Evolutionary conservation across 2,113 vertebrate species (phyloP), one percentile per base, ranked within the genome.

Genomic region (Haemorhous mexicanus): DNA sequence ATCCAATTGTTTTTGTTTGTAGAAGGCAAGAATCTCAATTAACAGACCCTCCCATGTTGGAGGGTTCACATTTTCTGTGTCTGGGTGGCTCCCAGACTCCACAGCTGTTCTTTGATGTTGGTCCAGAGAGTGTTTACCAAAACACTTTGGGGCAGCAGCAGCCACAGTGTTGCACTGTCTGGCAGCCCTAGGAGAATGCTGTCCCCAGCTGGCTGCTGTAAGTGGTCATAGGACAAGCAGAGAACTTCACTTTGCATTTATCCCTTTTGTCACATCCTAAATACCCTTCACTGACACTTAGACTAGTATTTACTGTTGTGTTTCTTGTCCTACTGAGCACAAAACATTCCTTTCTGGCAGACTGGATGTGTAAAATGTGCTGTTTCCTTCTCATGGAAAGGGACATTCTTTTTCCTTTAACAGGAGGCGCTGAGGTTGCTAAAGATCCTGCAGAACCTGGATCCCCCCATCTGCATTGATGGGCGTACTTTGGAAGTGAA

Each of bases 371-470:
- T 46, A 73, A 73, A 75, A 61, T 1, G 1, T 52, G 30, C 61
- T 52, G 27, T 80, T 86, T 73, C 43, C 28, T 56, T 90, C 61
- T 82, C 16, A 19, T 27, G 68, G 22, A 33, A 35, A 35, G 49
- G 70, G 41, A 50, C 52, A 44, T 72, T 84, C 9, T 70, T 33
- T 87, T 96, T 94, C 24, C 33, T 93, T 97, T 96, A 93, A 37
- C 92, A 99, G 99, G 99, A 99, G 97, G 99, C 99, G 1, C 98
- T 98, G 43, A 99, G 98, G 55, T 98, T 99, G 93, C 99, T 99
- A 49, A 99, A 99, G 93, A 98, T 99, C 82, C 97, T 99, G 79
- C 99, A 99, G 73, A 99, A 99, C 84, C 98, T 99, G 83, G 98
- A 98, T 87, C 98, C 98, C 41, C 99, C 99, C 1, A 98, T 99